A percentile compares a stretch with the other conserved stretches of the same genome.
These are phyloP conservation scores for Coelogynopora nodosa DNA, from an alignment of 2,888 invertebrate genomes.

Conservation along the genomic window DNA sequence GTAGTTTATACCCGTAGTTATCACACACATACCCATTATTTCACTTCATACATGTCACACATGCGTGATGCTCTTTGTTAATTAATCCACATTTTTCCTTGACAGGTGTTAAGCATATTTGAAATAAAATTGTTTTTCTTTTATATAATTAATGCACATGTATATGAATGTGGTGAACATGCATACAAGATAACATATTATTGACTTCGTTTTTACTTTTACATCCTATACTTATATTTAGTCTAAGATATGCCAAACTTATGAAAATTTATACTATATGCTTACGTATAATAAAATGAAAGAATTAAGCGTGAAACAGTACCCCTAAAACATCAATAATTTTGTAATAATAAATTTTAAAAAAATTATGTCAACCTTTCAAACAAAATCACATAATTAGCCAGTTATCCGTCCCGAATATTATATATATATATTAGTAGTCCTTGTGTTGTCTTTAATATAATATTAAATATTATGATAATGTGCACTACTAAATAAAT, in stretches of 20 bases:
- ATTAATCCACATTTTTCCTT: not conserved
- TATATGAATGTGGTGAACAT: not conserved
- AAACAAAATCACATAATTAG: not conserved
- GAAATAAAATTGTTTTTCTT: not conserved
- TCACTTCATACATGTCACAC: not conserved
- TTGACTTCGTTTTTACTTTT: not conserved
- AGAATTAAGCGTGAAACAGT: not conserved
- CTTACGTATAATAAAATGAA: not conserved
- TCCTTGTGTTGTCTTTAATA: no score
- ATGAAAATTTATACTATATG: not conserved
- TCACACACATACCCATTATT: not conserved
- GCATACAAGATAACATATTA: not conserved
- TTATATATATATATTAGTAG: no score
- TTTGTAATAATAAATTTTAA: not conserved
- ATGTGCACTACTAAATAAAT: no score
- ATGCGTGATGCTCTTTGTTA: not conserved
- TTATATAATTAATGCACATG: not conserved
- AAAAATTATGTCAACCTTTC: not conserved
- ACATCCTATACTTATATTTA: not conserved
- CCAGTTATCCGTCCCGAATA: not conserved
- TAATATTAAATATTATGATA: no score
- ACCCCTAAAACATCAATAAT: not conserved
- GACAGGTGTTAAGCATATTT: not conserved
- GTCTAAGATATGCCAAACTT: not conserved
- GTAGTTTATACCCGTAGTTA: not conserved